Percentiles rank a stretch among this genome's conserved stretches.
phyloP scores from a whole-genome alignment of 2,797 vertebrate species.

The Tinamus major region DNA sequence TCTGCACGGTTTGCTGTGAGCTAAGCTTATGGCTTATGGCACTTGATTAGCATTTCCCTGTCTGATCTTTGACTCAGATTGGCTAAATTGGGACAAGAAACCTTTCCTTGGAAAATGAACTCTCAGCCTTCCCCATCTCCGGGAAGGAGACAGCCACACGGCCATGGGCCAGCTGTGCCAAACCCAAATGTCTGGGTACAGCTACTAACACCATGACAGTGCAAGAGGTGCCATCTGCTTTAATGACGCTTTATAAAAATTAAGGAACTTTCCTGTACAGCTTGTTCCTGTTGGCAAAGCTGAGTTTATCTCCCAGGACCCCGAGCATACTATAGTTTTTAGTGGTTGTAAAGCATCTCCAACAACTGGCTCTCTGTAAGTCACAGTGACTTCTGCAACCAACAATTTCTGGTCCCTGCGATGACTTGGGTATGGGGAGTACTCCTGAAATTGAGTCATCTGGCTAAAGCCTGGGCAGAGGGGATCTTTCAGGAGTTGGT shows the following conservation, averaged over 20 bases:
- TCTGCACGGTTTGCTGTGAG: slow-evolving; percentile 34
- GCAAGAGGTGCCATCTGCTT: not conserved
- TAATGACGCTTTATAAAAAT: slow-evolving; percentile 1
- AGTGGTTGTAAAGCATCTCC: slow-evolving; percentile 14
- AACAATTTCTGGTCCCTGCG: not conserved
- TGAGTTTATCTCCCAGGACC: not conserved
- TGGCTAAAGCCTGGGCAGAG: not conserved
- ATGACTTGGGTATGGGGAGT: not conserved
- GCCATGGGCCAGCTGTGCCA: not conserved
- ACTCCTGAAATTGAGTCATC: not conserved
- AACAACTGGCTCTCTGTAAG: slow-evolving; percentile 12
- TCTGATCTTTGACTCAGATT: not conserved
- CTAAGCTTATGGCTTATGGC: slow-evolving; percentile 28
- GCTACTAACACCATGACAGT: not conserved
- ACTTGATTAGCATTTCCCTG: slow-evolving; percentile 34
- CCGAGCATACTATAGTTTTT: not conserved
- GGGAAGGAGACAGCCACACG: not conserved
- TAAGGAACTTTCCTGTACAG: not conserved
- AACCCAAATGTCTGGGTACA: not conserved
- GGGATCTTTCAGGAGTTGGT: not conserved
- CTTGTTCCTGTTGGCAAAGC: not conserved
- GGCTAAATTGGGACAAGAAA: not conserved
- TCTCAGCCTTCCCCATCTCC: not conserved
- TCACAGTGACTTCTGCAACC: not conserved
- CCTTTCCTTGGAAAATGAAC: not conserved